Percentiles rank a stretch among this genome's conserved stretches.
phyloP scores from a whole-genome alignment of 2,888 invertebrate genomes.

The Lasioglossum calceatum region DNA sequence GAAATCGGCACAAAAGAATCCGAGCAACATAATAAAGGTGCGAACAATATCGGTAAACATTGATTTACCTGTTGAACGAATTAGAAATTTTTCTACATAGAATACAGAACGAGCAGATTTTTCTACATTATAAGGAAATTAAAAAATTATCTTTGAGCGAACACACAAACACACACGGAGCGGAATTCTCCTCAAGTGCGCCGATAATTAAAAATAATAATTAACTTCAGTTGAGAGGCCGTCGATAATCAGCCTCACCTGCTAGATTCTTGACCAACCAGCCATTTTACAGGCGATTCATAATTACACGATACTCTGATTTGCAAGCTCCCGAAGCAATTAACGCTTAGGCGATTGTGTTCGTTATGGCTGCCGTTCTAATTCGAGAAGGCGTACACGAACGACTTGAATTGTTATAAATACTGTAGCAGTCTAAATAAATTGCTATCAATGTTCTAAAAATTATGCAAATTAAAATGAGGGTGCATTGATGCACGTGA shows the following conservation, averaged over 20 bases:
- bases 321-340: constrained; percentile 9
- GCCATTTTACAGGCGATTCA: constrained; percentile 66
- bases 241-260: constrained; percentile 76
- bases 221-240: constrained; percentile 76
- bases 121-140: not conserved
- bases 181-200: not conserved
- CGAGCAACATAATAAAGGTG: not conserved
- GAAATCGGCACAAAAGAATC: constrained; percentile 35
- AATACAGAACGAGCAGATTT: too few relatives aligned
- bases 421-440: too few relatives aligned
- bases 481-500: too few relatives aligned
- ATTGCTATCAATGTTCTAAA: too few relatives aligned
- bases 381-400: not conserved
- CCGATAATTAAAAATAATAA: constrained; percentile 71
- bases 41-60: not conserved
- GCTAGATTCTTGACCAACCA: constrained; percentile 58
- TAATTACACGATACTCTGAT: constrained; percentile 62
- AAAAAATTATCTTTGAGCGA: not conserved
- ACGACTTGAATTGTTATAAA: too few relatives aligned
- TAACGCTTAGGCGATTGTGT: not conserved
- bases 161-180: not conserved
- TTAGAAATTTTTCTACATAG: not conserved
- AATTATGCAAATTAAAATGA: too few relatives aligned
- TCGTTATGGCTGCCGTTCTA: not conserved
- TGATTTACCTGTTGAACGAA: not conserved